Evolutionary conservation across 2,113 vertebrate species (phyloP).

Genomic region (Ailurus styani): DNA sequence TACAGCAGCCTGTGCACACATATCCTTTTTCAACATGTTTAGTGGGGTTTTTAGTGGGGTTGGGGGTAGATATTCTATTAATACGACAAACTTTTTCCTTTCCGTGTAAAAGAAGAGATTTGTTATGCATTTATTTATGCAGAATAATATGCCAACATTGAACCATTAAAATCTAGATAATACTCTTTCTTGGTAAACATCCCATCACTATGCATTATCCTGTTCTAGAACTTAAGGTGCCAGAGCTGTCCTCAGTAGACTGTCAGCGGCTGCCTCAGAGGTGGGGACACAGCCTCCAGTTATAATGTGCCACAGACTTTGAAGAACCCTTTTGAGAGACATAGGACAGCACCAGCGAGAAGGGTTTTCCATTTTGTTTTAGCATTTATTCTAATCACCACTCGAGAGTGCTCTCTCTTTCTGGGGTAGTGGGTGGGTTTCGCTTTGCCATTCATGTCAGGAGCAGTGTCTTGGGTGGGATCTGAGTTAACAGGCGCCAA

Average conservation of each 20-base stretch:
- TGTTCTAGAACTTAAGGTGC: background rate
- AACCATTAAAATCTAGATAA: background rate
- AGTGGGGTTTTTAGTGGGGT: background rate
- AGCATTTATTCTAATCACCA: background rate
- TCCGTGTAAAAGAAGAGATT: background rate
- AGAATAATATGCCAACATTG: background rate
- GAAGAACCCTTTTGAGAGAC: background rate
- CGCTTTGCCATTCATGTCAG: background rate
- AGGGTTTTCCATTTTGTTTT: background rate
- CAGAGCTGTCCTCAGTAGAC: background rate
- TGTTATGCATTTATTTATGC: background rate
- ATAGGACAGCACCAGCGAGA: background rate
- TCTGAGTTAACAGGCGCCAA: background rate
- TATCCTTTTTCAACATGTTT: background rate
- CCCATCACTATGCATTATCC: background rate
- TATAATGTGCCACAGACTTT: background rate
- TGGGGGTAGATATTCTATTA: background rate
- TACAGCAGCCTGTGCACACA: fast-evolving
- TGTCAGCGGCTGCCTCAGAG: background rate
- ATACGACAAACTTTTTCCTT: background rate
- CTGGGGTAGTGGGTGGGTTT: background rate
- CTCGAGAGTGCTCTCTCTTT: background rate
- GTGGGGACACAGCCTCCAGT: background rate
- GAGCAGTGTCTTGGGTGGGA: background rate
- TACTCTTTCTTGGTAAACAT: background rate